Evolutionary conservation across 2,797 vertebrate species (phyloP).

Genomic region (Artibeus lituratus): DNA sequence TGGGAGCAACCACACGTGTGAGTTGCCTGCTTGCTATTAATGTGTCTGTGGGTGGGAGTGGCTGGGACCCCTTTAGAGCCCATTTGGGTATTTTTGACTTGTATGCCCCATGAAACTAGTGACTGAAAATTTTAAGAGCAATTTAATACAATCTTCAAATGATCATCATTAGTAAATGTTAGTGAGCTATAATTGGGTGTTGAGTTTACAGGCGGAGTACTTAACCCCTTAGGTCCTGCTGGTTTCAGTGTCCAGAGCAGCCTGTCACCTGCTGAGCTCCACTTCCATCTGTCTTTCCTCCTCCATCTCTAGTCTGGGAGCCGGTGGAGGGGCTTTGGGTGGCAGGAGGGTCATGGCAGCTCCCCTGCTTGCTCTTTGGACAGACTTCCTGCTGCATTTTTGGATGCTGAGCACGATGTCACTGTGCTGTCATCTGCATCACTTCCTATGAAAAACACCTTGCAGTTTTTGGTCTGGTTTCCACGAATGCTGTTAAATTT

Average conservation of each 20-base stretch:
- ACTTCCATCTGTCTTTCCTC: neutral
- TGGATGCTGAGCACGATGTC: neutral
- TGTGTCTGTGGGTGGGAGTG: neutral
- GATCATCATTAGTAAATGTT: neutral
- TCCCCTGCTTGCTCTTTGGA: neutral
- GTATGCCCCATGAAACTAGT: neutral
- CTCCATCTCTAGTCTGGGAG: rapidly evolving
- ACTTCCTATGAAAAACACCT: neutral
- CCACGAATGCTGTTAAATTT: neutral
- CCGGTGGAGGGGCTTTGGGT: rapidly evolving
- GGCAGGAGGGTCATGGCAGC: neutral
- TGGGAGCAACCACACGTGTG: neutral
- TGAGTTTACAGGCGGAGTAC: neutral
- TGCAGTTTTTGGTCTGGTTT: neutral
- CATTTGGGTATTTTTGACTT: neutral
- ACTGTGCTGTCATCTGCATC: neutral
- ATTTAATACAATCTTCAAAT: neutral
- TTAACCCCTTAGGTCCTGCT: no score
- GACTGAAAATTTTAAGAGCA: constrained; percentile 20
- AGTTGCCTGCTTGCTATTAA: neutral
- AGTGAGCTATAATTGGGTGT: neutral
- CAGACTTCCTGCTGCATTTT: neutral
- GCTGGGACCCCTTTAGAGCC: neutral
- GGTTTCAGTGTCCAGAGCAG: neutral
- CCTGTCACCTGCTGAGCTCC: neutral